Conservation (phyloP, 2,113 vertebrate genomes). For the Struthidea cinerea region DNA sequence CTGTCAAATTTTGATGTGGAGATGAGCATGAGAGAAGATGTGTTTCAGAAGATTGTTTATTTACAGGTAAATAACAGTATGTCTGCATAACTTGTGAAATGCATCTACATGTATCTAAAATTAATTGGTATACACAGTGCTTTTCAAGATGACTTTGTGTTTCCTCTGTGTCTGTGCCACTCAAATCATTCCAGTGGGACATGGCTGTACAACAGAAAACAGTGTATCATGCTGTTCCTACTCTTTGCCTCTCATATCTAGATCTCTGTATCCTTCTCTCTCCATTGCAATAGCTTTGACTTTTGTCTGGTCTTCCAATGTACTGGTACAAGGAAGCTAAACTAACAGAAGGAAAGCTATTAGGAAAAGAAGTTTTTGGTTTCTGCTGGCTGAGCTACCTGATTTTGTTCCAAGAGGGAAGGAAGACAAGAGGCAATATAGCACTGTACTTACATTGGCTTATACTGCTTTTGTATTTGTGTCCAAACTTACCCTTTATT, state of each 20-base stretch:
- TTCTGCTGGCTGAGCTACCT: neutral
- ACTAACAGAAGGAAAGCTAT: neutral
- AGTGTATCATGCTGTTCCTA: neutral
- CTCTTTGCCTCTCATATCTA: neutral
- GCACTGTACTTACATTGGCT: neutral
- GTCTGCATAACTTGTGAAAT: neutral
- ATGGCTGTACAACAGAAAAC: neutral
- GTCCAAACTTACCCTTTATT: neutral
- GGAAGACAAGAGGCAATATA: neutral
- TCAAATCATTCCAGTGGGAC: neutral
- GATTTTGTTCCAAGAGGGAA: neutral
- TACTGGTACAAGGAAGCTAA: neutral
- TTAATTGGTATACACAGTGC: neutral
- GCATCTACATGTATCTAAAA: neutral
- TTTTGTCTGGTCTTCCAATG: neutral
- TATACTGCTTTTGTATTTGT: neutral
- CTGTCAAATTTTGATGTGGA: slow-evolving; percentile 94
- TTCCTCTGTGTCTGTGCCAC: neutral
- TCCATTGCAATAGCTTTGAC: neutral
- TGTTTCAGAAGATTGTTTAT: slow-evolving; percentile 83
- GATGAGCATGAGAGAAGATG: slow-evolving; percentile 90
- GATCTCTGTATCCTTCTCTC: neutral
- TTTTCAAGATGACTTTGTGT: neutral
- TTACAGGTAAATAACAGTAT: slow-evolving; percentile 79
- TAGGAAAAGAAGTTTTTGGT: neutral